Evolutionary conservation across 2,888 invertebrate genomes (phyloP), one percentile per base, ranked within the genome.

Genomic region (Artemia sinica): DNA sequence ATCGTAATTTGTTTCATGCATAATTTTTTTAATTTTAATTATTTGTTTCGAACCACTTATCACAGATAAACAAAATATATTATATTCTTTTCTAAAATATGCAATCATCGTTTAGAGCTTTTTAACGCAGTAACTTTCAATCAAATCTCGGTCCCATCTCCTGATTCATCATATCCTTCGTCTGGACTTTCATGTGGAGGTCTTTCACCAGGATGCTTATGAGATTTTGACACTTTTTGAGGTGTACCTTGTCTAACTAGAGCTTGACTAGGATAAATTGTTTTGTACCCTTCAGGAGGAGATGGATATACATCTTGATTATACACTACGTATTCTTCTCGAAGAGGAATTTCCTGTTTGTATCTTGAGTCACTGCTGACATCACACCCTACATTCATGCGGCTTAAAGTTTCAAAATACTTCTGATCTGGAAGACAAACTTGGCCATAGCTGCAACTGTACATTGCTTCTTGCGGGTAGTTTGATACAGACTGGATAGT

Each of bases 141-240:
- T 85, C 85, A 86, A 79, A 85, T 86, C 76, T 86, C 86, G 75
- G 84, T 83, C 71, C 84, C 83, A 75, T 83, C 83, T 67, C 79
- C 81, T 49, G 79, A 82, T 74, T 89, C 90, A 58, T 89, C 90
- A 77, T 90, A 90, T 18, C 89, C 90, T 78, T 90, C 90, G 76
- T 90, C 90, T 52, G 89, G 89, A 78, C 89, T 89, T 75, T 89
- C 89, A 18, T 73, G 80, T 76, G 79, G 83, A 74, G 80, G 81
- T 76, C 75, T 48, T 70, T 72, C 77, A 79, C 82, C 73, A 49
- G 68, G 68, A 58, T 14, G n/a, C 18, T 58, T 10, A 58, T 58
- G n/a, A n/a, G n/a, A 8, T 9, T 58, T 58, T 18, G 58, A 14
- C n/a, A 58, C 58, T 58, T 58, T 58, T 58, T 18, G n/a, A 14